These are phyloP conservation scores for Psittacula echo DNA, from an alignment of 2,797 vertebrate genomes.

Conservation along the genomic window DNA sequence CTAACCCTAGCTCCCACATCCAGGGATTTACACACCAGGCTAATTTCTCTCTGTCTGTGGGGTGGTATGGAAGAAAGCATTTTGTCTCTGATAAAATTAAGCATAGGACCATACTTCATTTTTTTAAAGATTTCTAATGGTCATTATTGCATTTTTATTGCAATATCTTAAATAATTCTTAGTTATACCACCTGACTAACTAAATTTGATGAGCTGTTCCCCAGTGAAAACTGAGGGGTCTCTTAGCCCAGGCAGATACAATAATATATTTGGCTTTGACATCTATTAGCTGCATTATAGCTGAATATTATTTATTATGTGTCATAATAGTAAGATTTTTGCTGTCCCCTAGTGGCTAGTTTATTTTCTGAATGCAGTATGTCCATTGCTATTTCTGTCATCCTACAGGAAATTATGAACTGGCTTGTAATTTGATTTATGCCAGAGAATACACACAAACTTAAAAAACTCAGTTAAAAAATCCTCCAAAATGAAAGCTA, in stretches of 20 bases:
- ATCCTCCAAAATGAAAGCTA: not conserved
- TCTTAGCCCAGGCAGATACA: not conserved
- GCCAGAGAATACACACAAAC: not conserved
- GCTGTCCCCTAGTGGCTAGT: conserved; percentile 9
- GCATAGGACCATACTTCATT: not conserved
- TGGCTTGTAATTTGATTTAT: not conserved
- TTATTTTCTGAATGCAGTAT: not conserved
- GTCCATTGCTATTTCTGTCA: not conserved
- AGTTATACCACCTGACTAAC: not conserved
- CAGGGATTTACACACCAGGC: not conserved
- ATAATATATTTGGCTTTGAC: not conserved
- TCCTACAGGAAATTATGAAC: not conserved
- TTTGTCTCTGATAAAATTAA: not conserved
- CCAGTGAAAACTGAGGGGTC: not conserved
- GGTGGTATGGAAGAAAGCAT: not conserved
- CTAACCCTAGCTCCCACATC: not conserved
- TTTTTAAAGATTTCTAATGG: not conserved
- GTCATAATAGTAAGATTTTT: not conserved
- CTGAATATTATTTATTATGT: not conserved
- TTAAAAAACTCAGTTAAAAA: not conserved
- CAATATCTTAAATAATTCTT: not conserved
- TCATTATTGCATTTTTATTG: not conserved
- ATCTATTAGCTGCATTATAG: not conserved
- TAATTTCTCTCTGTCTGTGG: not conserved
- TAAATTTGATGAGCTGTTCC: not conserved